Evolutionary conservation across 2,888 invertebrate species (phyloP).

Genomic region (Andrena dorsata): DNA sequence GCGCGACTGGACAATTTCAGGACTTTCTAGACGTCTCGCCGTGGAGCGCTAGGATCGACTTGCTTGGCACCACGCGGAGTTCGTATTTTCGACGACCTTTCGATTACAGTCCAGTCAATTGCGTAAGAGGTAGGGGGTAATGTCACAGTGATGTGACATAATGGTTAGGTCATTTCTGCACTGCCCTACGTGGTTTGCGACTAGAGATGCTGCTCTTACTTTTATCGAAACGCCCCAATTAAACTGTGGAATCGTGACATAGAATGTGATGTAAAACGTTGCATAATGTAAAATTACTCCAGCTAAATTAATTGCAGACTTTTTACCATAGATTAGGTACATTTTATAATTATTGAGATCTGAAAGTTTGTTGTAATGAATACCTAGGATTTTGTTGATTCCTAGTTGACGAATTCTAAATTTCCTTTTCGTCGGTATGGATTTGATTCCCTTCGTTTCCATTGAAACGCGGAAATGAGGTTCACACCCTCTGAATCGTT

Average conservation of each 20-base stretch:
- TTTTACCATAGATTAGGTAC: too few relatives aligned
- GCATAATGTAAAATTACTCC: too few relatives aligned
- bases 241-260: not conserved
- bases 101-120: conserved; percentile 25
- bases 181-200: not conserved
- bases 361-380: too few relatives aligned
- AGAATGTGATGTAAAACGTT: too few relatives aligned
- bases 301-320: too few relatives aligned
- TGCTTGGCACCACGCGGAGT: not conserved
- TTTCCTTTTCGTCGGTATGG: not conserved
- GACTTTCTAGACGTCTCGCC: conserved; percentile 37
- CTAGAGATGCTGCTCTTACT: not conserved
- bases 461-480: conserved; percentile 41
- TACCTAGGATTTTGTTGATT: too few relatives aligned
- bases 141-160: conserved; percentile 26
- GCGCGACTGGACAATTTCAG: conserved; percentile 25
- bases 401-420: too few relatives aligned
- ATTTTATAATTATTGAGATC: too few relatives aligned
- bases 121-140: conserved; percentile 25
- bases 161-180: not conserved
- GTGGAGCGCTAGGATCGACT: not conserved
- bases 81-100: conserved; percentile 47
- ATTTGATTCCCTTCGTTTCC: conserved; percentile 1
- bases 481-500: conserved; percentile 29
- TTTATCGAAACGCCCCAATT: not conserved